Conservation (phyloP, 2,797 vertebrate genomes). For the Vespertilio murinus region DNA sequence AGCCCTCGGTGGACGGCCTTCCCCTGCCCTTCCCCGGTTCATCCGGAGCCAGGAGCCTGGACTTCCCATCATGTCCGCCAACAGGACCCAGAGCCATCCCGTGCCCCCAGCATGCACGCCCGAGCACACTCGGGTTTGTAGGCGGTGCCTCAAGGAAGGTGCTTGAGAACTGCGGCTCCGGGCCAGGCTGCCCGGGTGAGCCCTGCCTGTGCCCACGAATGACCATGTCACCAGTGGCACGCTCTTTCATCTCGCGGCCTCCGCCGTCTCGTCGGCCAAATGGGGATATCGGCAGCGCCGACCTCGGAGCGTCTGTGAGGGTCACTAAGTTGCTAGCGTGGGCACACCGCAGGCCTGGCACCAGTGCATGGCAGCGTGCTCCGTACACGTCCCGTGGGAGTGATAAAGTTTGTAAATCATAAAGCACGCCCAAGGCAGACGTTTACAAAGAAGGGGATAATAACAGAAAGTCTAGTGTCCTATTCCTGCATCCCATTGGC, state of each 20-base stretch:
- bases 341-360: neutral
- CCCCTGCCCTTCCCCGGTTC: neutral
- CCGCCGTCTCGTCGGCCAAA: neutral
- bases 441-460: neutral
- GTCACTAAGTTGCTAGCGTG: neutral
- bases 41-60: neutral
- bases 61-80: neutral
- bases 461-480: neutral
- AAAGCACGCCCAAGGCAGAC: neutral
- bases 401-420: neutral
- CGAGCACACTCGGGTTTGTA: neutral
- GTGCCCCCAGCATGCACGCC: fast-evolving
- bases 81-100: neutral
- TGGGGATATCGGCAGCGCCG: neutral
- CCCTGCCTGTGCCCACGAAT: neutral
- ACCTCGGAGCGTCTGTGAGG: neutral
- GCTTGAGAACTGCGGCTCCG: neutral
- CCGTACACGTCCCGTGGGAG: neutral
- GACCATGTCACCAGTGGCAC: fast-evolving
- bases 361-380: neutral
- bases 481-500: neutral
- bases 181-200: neutral
- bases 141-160: neutral
- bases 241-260: neutral
- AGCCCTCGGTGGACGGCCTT: neutral